Base-by-base conservation (phyloP, 1,140 invertebrate species). In the Drosophila tropicalis region DNA sequence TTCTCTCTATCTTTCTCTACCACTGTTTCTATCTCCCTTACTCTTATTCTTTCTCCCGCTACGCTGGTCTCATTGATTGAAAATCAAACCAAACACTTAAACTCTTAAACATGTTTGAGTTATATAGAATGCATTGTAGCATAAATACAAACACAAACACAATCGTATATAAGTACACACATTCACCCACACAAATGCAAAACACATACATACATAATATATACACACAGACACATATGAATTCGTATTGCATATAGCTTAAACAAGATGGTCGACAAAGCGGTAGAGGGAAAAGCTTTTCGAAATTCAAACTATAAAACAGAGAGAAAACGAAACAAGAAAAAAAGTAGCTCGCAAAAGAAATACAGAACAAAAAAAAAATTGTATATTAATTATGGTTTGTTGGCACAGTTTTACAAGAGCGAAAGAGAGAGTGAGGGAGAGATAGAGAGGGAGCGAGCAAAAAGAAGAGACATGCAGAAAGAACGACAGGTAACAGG, bases 351-450 rank as follows among this genome's bases (percentile, higher is more conserved):
- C 29, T 36, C 41, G 71, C 61, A 72, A 82, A 87, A 79, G 67
- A 67, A 75, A 69, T 64, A 74, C 70, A 71, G 71, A 83, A 78
- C 64, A 41, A 58, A 86, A 75, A 87, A 76, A 79, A 75, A 79
- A 86, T 86, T 86, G 84, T 84, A 86, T 86, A 86, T 86, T 86
- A 86, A 86, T 86, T 86, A 86, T 86, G 83, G 87, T 87, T 86
- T 87, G 82, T 84, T 89, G 84, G 83, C 83, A 86, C 84, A 86
- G 76, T 86, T 89, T 73, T 79, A 73, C 69, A 63, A 47, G 76
- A 79, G 57, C 29, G 22, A 41, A 56, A 56, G 1, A 32, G 22
- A 60, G 7, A 39, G 13, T 40, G 47, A 25, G 22, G 39, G 6
- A 54, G 39, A 67, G 54, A 57, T 47, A 40, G 25, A 47, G 44